Evolutionary conservation across 2,888 invertebrate genomes (phyloP).

Genomic region (Caenorhabditis uteleia): DNA sequence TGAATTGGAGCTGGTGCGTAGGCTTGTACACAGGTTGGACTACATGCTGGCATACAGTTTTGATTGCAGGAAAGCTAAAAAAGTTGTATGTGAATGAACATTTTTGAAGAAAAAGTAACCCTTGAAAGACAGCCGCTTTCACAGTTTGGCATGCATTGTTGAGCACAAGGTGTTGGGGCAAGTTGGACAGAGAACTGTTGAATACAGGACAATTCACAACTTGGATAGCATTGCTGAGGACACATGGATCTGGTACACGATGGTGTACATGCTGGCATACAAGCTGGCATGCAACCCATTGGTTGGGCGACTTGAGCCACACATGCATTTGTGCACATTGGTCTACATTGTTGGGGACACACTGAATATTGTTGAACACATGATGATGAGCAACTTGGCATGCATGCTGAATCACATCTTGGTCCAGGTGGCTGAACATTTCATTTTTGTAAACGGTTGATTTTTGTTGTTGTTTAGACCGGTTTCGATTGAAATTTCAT

Average conservation of each 20-base stretch:
- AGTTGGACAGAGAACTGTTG: slow-evolving; percentile 49
- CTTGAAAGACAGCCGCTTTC: slow-evolving; percentile 36
- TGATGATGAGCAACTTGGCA: slow-evolving; percentile 45
- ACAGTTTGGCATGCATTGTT: slow-evolving; percentile 44
- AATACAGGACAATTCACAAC: slow-evolving; percentile 40
- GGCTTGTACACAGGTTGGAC: slow-evolving; percentile 47
- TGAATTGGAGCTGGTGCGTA: slow-evolving; percentile 26
- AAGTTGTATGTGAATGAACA: background rate
- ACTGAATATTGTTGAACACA: slow-evolving; percentile 47
- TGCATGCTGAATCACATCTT: slow-evolving; percentile 51
- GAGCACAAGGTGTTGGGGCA: slow-evolving; percentile 43
- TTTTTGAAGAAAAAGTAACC: slow-evolving; percentile 15
- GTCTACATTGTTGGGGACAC: slow-evolving; percentile 49
- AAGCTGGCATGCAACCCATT: slow-evolving; percentile 32
- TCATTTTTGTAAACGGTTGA: slow-evolving; percentile 2
- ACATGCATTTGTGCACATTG: slow-evolving; percentile 54
- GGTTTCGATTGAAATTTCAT: too few relatives aligned
- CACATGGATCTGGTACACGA: slow-evolving; percentile 47
- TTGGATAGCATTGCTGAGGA: slow-evolving; percentile 48
- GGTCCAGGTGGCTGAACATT: slow-evolving; percentile 11
- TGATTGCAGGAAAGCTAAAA: slow-evolving; percentile 42
- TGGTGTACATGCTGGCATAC: slow-evolving; percentile 54
- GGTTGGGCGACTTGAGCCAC: slow-evolving; percentile 36
- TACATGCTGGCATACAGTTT: slow-evolving; percentile 53
- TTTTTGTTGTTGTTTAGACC: background rate